phyloP scores from a whole-genome alignment of 2,113 vertebrate genomes.

The Microtus montanus region DNA sequence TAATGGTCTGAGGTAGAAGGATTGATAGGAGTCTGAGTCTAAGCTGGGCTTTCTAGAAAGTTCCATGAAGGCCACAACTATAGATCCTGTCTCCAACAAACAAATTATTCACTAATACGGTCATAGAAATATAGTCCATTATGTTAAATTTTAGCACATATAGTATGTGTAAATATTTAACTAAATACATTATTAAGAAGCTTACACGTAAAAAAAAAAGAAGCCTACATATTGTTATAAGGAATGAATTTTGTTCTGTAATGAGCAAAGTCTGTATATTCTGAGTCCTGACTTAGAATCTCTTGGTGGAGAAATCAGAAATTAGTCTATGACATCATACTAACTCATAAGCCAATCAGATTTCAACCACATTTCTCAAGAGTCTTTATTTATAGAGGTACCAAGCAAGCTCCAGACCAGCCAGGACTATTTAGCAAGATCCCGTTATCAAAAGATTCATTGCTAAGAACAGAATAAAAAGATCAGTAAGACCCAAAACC shows the following conservation, averaged over 20 bases:
- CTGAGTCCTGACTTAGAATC: not conserved
- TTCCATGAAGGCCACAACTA: not conserved
- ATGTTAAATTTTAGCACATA: not conserved
- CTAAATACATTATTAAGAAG: constrained; percentile 3
- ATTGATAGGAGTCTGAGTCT: not conserved
- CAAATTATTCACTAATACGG: not conserved
- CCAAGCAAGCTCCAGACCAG: not conserved
- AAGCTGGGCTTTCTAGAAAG: not conserved
- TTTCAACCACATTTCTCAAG: not conserved
- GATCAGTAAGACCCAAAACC: not conserved
- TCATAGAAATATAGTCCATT: not conserved
- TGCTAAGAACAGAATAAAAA: not conserved
- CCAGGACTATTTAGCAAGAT: not conserved
- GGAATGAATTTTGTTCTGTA: not conserved
- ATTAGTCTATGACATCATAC: not conserved
- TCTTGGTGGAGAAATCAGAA: not conserved
- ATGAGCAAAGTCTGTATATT: not conserved
- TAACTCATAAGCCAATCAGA: not conserved
- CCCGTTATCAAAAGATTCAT: not conserved
- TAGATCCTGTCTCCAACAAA: not conserved
- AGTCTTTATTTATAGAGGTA: not conserved
- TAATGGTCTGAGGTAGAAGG: not conserved
- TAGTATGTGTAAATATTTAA: not conserved
- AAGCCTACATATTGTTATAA: not conserved
- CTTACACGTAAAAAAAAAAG: not conserved